phyloP scores from a whole-genome alignment of 2,797 vertebrate species.

The Oreochromis grahami region DNA sequence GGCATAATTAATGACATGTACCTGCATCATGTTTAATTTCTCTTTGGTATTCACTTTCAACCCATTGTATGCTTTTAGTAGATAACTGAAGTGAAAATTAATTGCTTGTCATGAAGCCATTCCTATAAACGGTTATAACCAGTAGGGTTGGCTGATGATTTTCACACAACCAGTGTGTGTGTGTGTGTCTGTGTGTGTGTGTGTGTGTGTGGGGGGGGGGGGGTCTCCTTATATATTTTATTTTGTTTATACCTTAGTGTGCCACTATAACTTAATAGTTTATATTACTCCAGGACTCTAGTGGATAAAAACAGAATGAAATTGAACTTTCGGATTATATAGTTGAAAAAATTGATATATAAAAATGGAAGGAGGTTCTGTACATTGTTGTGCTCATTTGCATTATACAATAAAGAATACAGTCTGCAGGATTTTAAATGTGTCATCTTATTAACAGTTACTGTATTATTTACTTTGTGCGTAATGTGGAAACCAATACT shows the following conservation, averaged over 20 bases:
- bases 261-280: neutral
- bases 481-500: neutral
- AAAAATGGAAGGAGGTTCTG: neutral
- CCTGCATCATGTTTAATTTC: neutral
- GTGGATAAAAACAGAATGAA: neutral
- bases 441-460: neutral
- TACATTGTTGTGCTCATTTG: constrained; percentile 22
- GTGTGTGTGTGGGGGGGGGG: fast-evolving
- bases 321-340: neutral
- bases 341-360: neutral
- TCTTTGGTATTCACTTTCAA: neutral
- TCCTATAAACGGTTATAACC: constrained; percentile 85
- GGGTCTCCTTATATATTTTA: neutral
- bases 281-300: neutral
- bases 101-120: constrained; percentile 84
- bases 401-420: constrained; percentile 37
- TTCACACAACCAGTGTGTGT: constrained; percentile 54
- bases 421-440: neutral
- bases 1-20: neutral
- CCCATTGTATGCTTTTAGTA: neutral
- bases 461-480: neutral
- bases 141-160: constrained; percentile 78
- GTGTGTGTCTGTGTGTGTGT: fast-evolving
- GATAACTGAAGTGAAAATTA: constrained; percentile 36
- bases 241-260: neutral